Base-by-base conservation (phyloP, 1,140 invertebrate genomes). In the Papilio polytes region DNA sequence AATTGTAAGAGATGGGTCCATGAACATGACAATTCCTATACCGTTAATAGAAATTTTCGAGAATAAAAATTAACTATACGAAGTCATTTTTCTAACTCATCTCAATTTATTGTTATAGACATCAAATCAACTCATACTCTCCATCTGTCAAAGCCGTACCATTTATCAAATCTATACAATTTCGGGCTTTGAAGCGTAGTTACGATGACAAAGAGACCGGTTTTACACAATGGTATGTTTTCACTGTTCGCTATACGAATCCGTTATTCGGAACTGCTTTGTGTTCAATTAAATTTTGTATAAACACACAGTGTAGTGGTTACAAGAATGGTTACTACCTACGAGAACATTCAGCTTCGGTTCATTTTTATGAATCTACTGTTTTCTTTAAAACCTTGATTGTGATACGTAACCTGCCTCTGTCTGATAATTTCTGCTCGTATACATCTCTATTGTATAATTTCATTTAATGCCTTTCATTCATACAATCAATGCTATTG, bases 91-190 rank as follows among this genome's bases (percentile, higher is more conserved):
- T 63, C 59, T 26, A 26, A 26, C 18, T 26, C 59, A 63, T 26
- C 20, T 63, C 59, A 63, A 26, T 63, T 8, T n/a, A 63, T 26
- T 13, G 59, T 15, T 10, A 63, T 26, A 12, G 20, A 26, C 59
- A 9, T 15, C 3, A 70, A 70, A 70, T 70, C 26, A 70, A 31
- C 26, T 70, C 36, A 70, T 70, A 12, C 13, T 70, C 63, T 18
- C 63, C 63, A 70, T 70, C 26, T 70, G 63, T 70, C 63, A 70
- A 18, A 13, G 63, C 12, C 18, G 56, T 63, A 15, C 26, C 63
- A 36, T 70, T 70, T 70, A 70, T 70, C 63, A 70, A 70, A 70
- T 36, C 26, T 36, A 66, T 66, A 31, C 63, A 70, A 70, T 70
- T 70, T 36, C 26, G 63, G 63, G 22, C 63, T 15, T 12, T 4